A percentile compares a stretch with the other conserved stretches of the same genome.
Evolutionary conservation across 2,888 invertebrate genomes (phyloP).

Genomic region (Priocnemis perturbator): DNA sequence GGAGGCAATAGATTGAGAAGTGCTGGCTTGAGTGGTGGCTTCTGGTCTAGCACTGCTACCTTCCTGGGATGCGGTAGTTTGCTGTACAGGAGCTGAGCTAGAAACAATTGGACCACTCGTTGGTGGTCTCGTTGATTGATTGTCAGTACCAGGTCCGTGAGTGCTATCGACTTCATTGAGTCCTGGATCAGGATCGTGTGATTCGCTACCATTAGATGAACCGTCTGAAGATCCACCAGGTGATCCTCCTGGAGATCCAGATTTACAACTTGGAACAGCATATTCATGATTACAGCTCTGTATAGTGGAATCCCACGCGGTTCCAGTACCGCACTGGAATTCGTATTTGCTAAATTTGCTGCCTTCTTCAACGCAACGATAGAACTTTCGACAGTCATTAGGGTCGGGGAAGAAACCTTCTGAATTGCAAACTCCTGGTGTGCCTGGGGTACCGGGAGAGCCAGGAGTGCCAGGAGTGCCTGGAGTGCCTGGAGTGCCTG

Average conservation of each 20-base stretch:
- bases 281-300: slow-evolving; percentile 80
- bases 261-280: slow-evolving; percentile 72
- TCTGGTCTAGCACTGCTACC: not conserved
- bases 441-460: slow-evolving; percentile 16
- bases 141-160: slow-evolving; percentile 4
- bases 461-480: slow-evolving; percentile 44
- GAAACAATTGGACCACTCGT: slow-evolving; percentile 25
- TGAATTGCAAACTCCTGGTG: slow-evolving; percentile 56
- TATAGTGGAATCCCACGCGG: slow-evolving; percentile 82
- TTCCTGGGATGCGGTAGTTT: slow-evolving; percentile 5
- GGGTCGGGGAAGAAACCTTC: slow-evolving; percentile 85
- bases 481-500: slow-evolving; percentile 77
- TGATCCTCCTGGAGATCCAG: slow-evolving; percentile 7
- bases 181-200: slow-evolving; percentile 26
- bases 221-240: no score
- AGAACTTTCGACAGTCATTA: slow-evolving; percentile 84
- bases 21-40: slow-evolving; percentile 6
- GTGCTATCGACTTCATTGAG: slow-evolving; percentile 31
- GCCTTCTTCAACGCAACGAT: slow-evolving; percentile 83
- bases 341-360: slow-evolving; percentile 76
- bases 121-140: slow-evolving; percentile 14
- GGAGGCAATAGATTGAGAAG: slow-evolving; percentile 12
- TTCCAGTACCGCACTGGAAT: slow-evolving; percentile 81
- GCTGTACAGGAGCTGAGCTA: not conserved
- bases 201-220: no score